Evolutionary conservation across 2,797 vertebrate species (phyloP).

Genomic region (Pampus argenteus): DNA sequence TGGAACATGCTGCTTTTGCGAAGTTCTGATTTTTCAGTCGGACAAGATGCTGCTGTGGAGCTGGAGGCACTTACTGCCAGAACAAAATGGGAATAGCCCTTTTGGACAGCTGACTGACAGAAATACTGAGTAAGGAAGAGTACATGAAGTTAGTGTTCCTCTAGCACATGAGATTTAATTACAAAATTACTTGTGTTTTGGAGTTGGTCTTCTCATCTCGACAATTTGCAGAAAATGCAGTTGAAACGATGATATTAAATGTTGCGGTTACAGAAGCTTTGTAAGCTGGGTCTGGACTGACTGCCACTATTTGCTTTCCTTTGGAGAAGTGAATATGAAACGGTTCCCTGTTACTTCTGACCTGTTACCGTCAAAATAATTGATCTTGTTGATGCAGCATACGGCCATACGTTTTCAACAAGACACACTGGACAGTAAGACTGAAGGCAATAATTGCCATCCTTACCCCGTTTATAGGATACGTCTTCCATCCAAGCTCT

Average conservation of each 20-base stretch:
- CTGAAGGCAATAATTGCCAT: conserved; percentile 21
- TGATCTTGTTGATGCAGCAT: conserved; percentile 39
- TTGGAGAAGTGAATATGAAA: conserved; percentile 46
- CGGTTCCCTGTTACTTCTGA: conserved; percentile 17
- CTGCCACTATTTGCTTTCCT: conserved; percentile 9
- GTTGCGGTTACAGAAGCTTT: background rate
- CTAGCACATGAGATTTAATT: conserved; percentile 8
- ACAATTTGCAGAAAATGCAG: background rate
- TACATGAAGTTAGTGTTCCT: conserved; percentile 20
- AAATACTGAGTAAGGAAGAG: conserved; percentile 32
- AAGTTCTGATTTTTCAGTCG: conserved; percentile 48
- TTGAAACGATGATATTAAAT: background rate
- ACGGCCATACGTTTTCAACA: conserved; percentile 28
- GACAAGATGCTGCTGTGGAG: conserved; percentile 31
- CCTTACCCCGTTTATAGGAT: conserved; percentile 97
- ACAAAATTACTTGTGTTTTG: background rate
- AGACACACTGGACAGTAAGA: conserved; percentile 22
- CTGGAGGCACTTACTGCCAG: conserved; percentile 36
- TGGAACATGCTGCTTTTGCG: conserved; percentile 36
- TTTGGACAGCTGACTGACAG: conserved; percentile 37
- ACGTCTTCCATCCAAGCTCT: conserved; percentile 96
- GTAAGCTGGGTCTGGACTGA: background rate
- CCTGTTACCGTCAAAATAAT: conserved; percentile 49
- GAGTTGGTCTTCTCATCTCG: background rate
- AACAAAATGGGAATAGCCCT: conserved; percentile 45